These are phyloP conservation scores for Aphelenchoides fujianensis DNA, from an alignment of 1,140 invertebrate species.

Conservation along the genomic window DNA sequence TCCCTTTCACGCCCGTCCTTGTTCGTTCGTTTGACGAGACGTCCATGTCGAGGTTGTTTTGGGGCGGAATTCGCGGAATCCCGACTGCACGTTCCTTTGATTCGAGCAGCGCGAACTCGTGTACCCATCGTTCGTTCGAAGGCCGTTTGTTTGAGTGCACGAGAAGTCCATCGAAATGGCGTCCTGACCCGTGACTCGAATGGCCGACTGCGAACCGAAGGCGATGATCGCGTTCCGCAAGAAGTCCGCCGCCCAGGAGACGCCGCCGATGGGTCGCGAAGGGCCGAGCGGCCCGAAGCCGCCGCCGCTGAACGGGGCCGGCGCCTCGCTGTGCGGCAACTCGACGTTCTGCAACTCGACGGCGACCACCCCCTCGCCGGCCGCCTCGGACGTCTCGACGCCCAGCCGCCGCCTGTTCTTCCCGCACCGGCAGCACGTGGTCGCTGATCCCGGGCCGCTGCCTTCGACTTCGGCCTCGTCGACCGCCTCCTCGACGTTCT, in stretches of 20 bases:
- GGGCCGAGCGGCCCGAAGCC: not conserved
- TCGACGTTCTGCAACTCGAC: conserved; percentile 6
- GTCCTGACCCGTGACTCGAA: too few species aligned
- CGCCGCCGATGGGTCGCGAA: not conserved
- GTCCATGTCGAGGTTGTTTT: not conserved
- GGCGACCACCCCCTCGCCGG: not conserved
- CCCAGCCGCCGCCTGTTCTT: conserved; percentile 26
- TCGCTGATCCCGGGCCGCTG: not conserved
- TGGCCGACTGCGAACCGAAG: not conserved
- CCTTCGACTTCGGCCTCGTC: not conserved
- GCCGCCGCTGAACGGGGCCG: not conserved
- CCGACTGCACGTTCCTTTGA: too few species aligned
- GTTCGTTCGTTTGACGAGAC: not conserved
- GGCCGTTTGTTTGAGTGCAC: not conserved
- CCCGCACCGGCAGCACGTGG: not conserved
- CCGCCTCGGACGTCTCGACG: conserved; percentile 2
- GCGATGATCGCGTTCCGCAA: conserved; percentile 4
- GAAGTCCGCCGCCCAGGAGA: conserved; percentile 2
- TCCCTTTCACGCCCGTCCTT: not conserved
- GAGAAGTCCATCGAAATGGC: too few species aligned
- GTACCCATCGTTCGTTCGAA: too few species aligned
- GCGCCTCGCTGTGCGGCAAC: not conserved
- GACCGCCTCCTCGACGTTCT: conserved; percentile 1
- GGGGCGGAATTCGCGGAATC: not conserved
- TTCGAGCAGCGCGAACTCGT: too few species aligned